A percentile compares a stretch with the other conserved stretches of the same genome.
phyloP scores from a whole-genome alignment of 2,888 invertebrate species.

The Epinotia ramella region DNA sequence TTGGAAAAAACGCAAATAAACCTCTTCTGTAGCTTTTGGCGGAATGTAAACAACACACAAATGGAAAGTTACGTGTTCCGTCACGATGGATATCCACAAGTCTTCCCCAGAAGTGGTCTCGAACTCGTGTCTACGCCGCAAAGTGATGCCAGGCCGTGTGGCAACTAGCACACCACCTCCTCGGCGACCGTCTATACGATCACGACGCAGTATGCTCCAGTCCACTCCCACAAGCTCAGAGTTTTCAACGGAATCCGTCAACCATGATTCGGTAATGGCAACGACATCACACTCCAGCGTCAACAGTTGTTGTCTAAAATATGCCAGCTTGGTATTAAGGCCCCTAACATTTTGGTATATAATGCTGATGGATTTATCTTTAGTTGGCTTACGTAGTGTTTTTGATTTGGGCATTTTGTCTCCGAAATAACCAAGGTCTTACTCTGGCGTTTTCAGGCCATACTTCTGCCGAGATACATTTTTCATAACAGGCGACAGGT shows the following conservation, averaged over 20 bases:
- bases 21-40: neutral
- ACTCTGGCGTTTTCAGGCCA: slow-evolving; percentile 44
- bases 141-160: neutral
- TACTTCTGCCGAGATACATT: slow-evolving; percentile 40
- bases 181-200: neutral
- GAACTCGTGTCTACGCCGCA: neutral
- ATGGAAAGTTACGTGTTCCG: neutral
- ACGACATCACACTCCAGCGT: neutral
- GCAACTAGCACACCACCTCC: slow-evolving; percentile 22
- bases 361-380: neutral
- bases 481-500: slow-evolving; percentile 39
- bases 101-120: slow-evolving; percentile 13
- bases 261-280: neutral
- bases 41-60: slow-evolving; percentile 16
- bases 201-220: slow-evolving; percentile 9
- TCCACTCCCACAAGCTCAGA: neutral
- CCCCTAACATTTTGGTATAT: slow-evolving; percentile 23
- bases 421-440: slow-evolving; percentile 44
- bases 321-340: neutral
- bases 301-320: neutral
- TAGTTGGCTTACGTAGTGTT: neutral
- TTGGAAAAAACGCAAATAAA: slow-evolving; percentile 1
- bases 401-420: neutral
- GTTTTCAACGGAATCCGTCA: neutral
- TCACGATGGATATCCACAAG: slow-evolving; percentile 4